Conservation (phyloP, 2,888 invertebrate genomes). For the Ochlodes sylvanus region DNA sequence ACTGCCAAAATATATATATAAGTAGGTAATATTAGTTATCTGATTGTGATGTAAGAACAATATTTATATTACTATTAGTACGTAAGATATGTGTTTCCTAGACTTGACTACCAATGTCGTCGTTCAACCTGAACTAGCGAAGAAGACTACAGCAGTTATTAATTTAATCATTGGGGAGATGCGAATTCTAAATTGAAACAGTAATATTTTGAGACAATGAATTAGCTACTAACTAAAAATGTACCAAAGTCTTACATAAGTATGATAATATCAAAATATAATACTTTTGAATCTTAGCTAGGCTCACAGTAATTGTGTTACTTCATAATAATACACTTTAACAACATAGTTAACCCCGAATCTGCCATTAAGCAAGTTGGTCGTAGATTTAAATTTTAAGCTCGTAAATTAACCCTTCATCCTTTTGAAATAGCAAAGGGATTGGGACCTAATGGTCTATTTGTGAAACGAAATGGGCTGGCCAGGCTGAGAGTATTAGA, state of each 20-base stretch:
- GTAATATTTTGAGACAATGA: no score
- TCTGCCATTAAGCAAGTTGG: constrained; percentile 80
- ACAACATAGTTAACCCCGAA: constrained; percentile 78
- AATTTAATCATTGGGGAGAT: background rate
- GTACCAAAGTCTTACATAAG: background rate
- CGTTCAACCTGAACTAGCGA: no score
- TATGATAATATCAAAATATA: background rate
- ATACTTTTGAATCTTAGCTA: background rate
- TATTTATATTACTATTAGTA: no score
- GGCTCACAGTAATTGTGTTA: constrained; percentile 19
- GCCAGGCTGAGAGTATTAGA: constrained; percentile 77
- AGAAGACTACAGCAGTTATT: background rate
- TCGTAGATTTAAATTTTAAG: constrained; percentile 84
- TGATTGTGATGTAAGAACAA: no score
- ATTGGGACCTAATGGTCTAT: constrained; percentile 84
- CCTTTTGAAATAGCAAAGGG: constrained; percentile 84
- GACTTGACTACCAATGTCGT: no score
- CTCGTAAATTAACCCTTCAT: constrained; percentile 84
- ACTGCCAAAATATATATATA: no score
- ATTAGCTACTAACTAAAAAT: background rate
- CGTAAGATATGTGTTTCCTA: no score
- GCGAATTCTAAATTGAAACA: no score
- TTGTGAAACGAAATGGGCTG: constrained; percentile 82
- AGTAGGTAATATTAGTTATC: no score
- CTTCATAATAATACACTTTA: constrained; percentile 75